A percentile compares a stretch with the other conserved stretches of the same genome.
These are phyloP conservation scores for Procambarus clarkii DNA, from an alignment of 1,140 invertebrate species.

Conservation along the genomic window DNA sequence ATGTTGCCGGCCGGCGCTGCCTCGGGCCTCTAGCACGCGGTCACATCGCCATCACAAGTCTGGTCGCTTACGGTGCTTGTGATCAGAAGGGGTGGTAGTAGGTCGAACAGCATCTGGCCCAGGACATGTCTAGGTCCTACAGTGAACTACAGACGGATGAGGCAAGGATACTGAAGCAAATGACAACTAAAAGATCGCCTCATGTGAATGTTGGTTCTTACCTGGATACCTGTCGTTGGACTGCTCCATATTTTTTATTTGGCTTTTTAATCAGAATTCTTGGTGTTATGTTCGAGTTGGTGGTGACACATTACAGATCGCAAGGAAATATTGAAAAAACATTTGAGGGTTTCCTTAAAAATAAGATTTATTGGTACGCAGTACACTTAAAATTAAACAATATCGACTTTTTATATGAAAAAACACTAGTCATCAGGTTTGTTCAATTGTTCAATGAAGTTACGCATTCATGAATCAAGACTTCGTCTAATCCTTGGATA, in stretches of 20 bases:
- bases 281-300: conserved; percentile 46
- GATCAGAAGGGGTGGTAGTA: conserved; percentile 59
- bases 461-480: conserved; percentile 45
- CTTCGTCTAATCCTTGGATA: conserved; percentile 48
- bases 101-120: conserved; percentile 60
- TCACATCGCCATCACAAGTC: conserved; percentile 64
- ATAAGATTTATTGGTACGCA: conserved; percentile 70
- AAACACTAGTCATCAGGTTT: conserved; percentile 49
- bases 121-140: conserved; percentile 67
- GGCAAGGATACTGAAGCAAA: conserved; percentile 68
- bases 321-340: conserved; percentile 58
- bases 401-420: conserved; percentile 47
- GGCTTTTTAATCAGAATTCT: conserved; percentile 64
- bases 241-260: conserved; percentile 46
- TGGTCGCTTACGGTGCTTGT: conserved; percentile 68
- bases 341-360: conserved; percentile 57
- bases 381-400: conserved; percentile 65
- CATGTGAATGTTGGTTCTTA: conserved; percentile 63
- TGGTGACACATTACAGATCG: conserved; percentile 37
- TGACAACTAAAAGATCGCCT: conserved; percentile 67
- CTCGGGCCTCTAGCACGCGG: conserved; percentile 53
- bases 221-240: conserved; percentile 66
- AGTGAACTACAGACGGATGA: conserved; percentile 63
- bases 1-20: conserved; percentile 56
- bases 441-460: conserved; percentile 57